These are phyloP conservation scores for Enteromius mattozi DNA, from an alignment of 2,797 vertebrate species.

Conservation along the genomic window DNA sequence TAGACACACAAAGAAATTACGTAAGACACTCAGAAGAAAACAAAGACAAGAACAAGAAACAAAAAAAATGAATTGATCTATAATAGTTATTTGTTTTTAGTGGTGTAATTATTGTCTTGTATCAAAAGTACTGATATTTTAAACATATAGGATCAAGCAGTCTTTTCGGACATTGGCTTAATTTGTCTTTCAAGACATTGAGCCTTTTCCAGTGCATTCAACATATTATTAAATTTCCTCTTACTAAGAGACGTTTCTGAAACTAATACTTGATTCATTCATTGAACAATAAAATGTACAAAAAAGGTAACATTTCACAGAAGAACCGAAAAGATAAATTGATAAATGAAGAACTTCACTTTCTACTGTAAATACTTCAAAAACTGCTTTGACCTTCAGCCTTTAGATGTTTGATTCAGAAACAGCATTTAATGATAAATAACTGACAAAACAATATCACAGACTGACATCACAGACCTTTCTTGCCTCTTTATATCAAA, in stretches of 20 bases:
- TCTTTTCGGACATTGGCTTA: slow-evolving; percentile 24
- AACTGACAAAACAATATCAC: neutral
- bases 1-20: neutral
- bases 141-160: slow-evolving; percentile 15
- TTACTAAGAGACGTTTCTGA: neutral
- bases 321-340: neutral
- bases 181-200: slow-evolving; percentile 7
- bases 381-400: slow-evolving; percentile 9
- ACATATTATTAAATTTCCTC: neutral
- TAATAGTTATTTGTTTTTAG: slow-evolving; percentile 9
- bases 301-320: slow-evolving; percentile 34
- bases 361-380: slow-evolving; percentile 23
- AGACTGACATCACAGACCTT: neutral
- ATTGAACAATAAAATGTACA: slow-evolving; percentile 34
- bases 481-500: slow-evolving; percentile 1
- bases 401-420: neutral
- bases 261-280: slow-evolving; percentile 22
- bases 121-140: slow-evolving; percentile 24
- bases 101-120: slow-evolving; percentile 2
- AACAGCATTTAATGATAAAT: neutral
- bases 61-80: neutral
- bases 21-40: slow-evolving; percentile 38
- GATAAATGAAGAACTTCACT: slow-evolving; percentile 6
- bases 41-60: slow-evolving; percentile 3
- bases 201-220: slow-evolving; percentile 31